These are phyloP conservation scores for Wiebesia pumilae DNA, from an alignment of 1,140 invertebrate genomes.

Conservation along the genomic window DNA sequence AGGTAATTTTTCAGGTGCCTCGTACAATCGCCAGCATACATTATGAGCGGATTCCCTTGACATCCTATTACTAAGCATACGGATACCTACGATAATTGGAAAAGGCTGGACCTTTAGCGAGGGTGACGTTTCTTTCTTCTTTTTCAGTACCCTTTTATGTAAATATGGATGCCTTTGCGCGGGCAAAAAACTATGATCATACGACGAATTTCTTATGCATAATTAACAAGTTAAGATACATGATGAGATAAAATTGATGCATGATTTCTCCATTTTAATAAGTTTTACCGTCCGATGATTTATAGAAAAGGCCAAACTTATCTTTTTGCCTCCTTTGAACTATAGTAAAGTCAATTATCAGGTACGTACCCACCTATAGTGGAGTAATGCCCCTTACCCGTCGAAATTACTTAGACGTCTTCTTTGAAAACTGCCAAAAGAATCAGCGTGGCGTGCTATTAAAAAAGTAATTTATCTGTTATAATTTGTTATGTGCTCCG, in stretches of 20 bases:
- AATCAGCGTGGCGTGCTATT: neutral
- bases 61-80: neutral
- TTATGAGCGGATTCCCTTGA: neutral
- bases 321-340: neutral
- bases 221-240: constrained; percentile 22
- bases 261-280: neutral
- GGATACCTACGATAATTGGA: constrained; percentile 43
- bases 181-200: neutral
- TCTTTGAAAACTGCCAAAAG: neutral
- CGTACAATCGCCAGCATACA: too few species aligned
- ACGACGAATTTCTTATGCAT: neutral
- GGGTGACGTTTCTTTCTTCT: neutral
- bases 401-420: neutral
- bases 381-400: too few species aligned
- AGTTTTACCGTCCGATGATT: constrained; percentile 1
- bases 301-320: neutral
- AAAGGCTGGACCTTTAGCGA: constrained; percentile 14
- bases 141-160: constrained; percentile 22
- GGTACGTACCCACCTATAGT: too few species aligned
- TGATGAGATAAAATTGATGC: neutral
- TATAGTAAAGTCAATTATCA: constrained; percentile 8
- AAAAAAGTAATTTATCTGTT: constrained; percentile 6
- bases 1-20: constrained; percentile 4
- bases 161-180: neutral
- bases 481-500: neutral